Percentiles rank a stretch among this genome's conserved stretches.
These are phyloP conservation scores for Anser cygnoides DNA, from an alignment of 2,113 vertebrate species.

Conservation along the genomic window DNA sequence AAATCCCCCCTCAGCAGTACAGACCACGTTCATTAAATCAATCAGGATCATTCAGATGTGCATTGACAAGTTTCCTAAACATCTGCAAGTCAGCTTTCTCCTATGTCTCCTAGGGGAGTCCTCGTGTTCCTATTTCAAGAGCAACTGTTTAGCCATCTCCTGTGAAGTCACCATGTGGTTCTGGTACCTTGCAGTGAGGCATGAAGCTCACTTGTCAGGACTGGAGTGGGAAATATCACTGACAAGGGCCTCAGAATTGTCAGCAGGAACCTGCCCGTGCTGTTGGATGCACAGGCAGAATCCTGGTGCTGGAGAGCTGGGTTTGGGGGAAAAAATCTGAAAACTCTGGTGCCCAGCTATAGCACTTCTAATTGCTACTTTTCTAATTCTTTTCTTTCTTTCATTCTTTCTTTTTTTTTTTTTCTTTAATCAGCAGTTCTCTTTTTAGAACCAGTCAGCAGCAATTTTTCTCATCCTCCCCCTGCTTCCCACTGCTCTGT, in stretches of 20 bases:
- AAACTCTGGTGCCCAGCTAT: neutral
- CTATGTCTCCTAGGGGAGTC: neutral
- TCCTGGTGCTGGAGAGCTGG: neutral
- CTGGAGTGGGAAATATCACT: neutral
- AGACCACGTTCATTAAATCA: constrained; percentile 11
- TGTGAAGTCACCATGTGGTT: neutral
- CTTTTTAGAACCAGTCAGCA: neutral
- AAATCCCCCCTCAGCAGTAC: neutral
- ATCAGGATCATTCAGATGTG: neutral
- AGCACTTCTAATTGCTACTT: neutral
- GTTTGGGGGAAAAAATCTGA: neutral
- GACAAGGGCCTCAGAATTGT: neutral
- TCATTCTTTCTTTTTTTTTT: neutral
- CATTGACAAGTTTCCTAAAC: neutral
- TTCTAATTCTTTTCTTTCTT: neutral
- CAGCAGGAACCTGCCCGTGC: neutral
- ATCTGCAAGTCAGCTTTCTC: constrained; percentile 25
- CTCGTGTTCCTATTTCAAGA: neutral
- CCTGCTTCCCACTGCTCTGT: neutral
- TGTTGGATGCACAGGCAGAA: neutral
- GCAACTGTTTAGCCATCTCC: neutral
- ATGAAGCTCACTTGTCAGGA: neutral
- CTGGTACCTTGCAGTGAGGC: neutral
- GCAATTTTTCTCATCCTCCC: neutral
- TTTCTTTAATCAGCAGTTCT: neutral